phyloP scores from a whole-genome alignment of 2,888 invertebrate genomes.

The Athalia cordata region DNA sequence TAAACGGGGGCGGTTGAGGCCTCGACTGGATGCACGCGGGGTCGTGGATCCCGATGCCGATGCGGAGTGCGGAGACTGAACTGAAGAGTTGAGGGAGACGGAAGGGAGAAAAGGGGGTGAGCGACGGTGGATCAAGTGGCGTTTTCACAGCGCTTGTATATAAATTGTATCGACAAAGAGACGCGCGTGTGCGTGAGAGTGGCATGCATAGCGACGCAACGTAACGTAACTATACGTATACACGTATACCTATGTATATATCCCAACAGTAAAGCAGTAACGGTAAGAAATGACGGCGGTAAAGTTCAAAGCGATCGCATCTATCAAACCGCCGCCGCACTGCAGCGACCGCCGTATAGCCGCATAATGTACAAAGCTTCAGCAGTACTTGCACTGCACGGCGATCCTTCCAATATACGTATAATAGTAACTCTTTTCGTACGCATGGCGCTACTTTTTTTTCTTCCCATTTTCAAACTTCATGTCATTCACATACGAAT shows the following conservation, averaged over 20 bases:
- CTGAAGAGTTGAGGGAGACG: not conserved
- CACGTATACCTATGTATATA: no score
- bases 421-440: no score
- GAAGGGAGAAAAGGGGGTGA: not conserved
- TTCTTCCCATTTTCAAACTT: no score
- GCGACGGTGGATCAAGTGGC: conserved; percentile 59
- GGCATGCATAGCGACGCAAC: conserved; percentile 26
- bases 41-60: no score
- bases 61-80: no score
- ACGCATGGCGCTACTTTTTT: no score
- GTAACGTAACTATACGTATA: not conserved
- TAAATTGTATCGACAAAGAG: conserved; percentile 61
- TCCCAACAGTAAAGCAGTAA: no score
- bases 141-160: conserved; percentile 63
- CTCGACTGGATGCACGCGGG: no score
- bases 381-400: conserved; percentile 2
- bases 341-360: not conserved
- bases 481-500: no score
- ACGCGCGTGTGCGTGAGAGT: conserved; percentile 44
- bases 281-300: conserved; percentile 58
- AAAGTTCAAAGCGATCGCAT: conserved; percentile 64
- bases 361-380: not conserved
- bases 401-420: no score
- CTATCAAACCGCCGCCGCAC: conserved; percentile 55
- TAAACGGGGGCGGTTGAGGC: no score